A percentile compares a stretch with the other conserved stretches of the same genome.
Conservation (phyloP, 1,140 invertebrate species). For the Platyscapa corneri region DNA sequence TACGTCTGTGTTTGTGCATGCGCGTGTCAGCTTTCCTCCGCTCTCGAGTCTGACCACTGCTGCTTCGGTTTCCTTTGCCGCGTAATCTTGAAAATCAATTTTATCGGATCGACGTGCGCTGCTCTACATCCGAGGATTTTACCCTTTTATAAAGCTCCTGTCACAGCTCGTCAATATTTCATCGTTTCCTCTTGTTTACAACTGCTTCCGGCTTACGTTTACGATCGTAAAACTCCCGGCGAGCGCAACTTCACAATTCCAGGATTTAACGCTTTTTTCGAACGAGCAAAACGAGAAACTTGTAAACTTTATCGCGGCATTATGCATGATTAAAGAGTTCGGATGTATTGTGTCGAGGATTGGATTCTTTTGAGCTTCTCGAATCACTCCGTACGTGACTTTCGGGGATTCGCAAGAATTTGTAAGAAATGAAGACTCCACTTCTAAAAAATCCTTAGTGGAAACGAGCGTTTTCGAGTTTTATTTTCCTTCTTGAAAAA, state of each 20-base stretch:
- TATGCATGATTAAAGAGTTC: too few species aligned
- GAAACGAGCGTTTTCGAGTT: neutral
- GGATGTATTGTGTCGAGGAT: neutral
- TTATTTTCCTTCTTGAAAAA: constrained; percentile 2
- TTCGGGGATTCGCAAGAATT: neutral
- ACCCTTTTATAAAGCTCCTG: neutral
- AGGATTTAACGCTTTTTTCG: too few species aligned
- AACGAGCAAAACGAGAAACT: too few species aligned
- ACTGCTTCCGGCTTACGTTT: neutral
- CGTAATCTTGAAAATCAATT: neutral
- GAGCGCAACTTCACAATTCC: too few species aligned
- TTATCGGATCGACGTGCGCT: neutral
- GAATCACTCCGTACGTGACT: neutral
- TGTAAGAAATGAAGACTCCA: neutral
- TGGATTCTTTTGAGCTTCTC: neutral
- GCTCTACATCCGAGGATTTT: neutral
- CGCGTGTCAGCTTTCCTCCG: neutral
- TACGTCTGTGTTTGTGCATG: neutral
- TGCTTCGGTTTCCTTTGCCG: neutral
- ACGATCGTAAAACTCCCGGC: too few species aligned
- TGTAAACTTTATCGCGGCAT: too few species aligned
- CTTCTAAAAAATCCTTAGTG: neutral
- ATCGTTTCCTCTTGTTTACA: neutral
- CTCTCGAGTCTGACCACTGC: neutral
- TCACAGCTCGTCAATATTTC: neutral